Evolutionary conservation across 2,113 vertebrate genomes (phyloP), one percentile per base, ranked within the genome.

Genomic region (Myotis brandtii): DNA sequence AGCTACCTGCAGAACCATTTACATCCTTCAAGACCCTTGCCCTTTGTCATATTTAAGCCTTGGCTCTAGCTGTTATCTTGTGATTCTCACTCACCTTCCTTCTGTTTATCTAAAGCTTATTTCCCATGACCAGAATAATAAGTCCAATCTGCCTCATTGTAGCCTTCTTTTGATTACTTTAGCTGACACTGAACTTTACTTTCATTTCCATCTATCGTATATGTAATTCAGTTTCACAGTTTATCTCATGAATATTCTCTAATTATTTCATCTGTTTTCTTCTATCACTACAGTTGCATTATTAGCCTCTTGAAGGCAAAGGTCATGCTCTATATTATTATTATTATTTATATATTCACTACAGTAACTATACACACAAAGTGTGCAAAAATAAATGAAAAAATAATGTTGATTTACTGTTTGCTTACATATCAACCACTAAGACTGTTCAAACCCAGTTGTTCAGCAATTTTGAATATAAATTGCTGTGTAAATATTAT

Each of bases 91-190:
- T 84, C 25, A 54, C 3, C 14, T 34, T 75, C 40, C 50, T 69
- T 83, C 27, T 89, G 54, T 76, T 92, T 94, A 72, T 86, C 32
- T 83, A 69, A 91, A 93, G 80, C 56, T 76, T 86, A 75, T 70
- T 84, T 88, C 79, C 69, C 2, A 32, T 93, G 37, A 94, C 50
- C 40, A 48, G 75, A 96, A 62, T 95, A 96, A 62, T 95, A 84
- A 76, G 21, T 81, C 32, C 52, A 23, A 3, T 62, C 54, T 84
- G 3, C 11, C 6, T 73, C 20, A 82, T 0, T 73, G 12, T 25
- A 72, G 34, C 56, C n/a, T 94, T 91, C 25, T n/a, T 94, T 92
- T 93, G 43, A 97, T 95, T 95, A 52, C n/a, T 87, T 52, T 72
- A 82, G 32, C 50, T 90, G 56, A 84, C 73, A 77, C 2, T 80